These are phyloP conservation scores for Dipodomys stephensi DNA, from an alignment of 2,113 vertebrate species.

Conservation along the genomic window DNA sequence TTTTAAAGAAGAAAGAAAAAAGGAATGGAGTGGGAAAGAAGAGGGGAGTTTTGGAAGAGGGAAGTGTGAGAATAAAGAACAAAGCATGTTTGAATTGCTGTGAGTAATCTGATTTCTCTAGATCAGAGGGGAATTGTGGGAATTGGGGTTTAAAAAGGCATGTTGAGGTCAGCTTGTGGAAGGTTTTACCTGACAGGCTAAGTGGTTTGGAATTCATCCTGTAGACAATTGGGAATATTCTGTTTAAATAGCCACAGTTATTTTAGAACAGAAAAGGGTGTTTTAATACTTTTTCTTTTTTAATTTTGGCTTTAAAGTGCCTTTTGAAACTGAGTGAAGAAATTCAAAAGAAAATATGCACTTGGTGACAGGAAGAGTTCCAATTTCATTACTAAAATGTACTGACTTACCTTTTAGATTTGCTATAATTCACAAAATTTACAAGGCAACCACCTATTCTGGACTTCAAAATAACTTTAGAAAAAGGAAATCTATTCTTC, in stretches of 20 bases:
- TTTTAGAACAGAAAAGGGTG: slow-evolving; percentile 27
- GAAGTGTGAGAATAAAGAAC: not conserved
- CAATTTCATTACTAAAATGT: slow-evolving; percentile 12
- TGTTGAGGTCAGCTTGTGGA: slow-evolving; percentile 33
- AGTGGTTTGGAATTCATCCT: slow-evolving; percentile 57
- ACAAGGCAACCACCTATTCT: not conserved
- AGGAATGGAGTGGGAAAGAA: not conserved
- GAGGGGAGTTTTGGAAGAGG: not conserved
- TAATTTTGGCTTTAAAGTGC: not conserved
- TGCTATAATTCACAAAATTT: not conserved
- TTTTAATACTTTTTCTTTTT: not conserved
- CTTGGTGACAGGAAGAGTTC: slow-evolving; percentile 10
- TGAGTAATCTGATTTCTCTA: slow-evolving; percentile 57
- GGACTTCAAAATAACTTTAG: not conserved
- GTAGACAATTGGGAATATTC: slow-evolving; percentile 46
- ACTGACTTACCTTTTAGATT: not conserved
- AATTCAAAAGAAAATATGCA: not conserved
- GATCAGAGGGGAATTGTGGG: slow-evolving; percentile 51
- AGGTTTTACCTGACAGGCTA: slow-evolving; percentile 50
- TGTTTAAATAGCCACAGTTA: not conserved
- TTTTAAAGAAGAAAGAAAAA: not conserved
- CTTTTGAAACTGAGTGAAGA: not conserved
- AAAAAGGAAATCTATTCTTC: not conserved
- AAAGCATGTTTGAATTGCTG: not conserved
- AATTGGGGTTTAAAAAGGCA: slow-evolving; percentile 55